These are phyloP conservation scores for Chlamydotis undulata DNA, from an alignment of 2,113 vertebrate species.

Conservation along the genomic window DNA sequence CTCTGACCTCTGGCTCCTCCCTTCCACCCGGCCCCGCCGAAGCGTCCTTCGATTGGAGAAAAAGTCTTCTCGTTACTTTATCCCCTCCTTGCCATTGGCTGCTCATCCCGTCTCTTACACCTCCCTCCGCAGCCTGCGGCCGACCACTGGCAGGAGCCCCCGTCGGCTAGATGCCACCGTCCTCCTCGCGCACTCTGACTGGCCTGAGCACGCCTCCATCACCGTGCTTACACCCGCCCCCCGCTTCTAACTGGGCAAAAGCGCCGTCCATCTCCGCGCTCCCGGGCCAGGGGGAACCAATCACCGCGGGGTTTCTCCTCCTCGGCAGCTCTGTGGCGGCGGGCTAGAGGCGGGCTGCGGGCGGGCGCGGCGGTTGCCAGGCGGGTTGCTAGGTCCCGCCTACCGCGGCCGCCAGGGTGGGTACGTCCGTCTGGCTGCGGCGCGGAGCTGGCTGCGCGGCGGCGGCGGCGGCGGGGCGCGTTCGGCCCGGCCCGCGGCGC, in stretches of 20 bases:
- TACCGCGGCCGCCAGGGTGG: neutral
- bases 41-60: neutral
- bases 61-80: neutral
- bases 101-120: neutral
- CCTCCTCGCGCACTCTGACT: neutral
- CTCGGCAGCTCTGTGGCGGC: too few relatives aligned
- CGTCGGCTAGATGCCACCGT: neutral
- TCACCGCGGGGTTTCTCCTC: neutral
- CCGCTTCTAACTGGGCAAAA: neutral
- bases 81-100: neutral
- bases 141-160: neutral
- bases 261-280: neutral
- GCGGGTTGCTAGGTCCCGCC: constrained; percentile 25
- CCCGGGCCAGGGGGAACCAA: neutral
- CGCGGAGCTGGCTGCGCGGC: too few relatives aligned
- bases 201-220: neutral
- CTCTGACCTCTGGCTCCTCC: neutral
- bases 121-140: neutral
- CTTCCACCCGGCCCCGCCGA: neutral
- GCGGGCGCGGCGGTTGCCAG: constrained; percentile 5
- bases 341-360: neutral
- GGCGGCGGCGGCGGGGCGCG: too few relatives aligned
- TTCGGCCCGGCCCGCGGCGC: too few relatives aligned
- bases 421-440: neutral
- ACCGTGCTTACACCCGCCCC: neutral